phyloP scores from a whole-genome alignment of 2,797 vertebrate species.

The Tinamus major region DNA sequence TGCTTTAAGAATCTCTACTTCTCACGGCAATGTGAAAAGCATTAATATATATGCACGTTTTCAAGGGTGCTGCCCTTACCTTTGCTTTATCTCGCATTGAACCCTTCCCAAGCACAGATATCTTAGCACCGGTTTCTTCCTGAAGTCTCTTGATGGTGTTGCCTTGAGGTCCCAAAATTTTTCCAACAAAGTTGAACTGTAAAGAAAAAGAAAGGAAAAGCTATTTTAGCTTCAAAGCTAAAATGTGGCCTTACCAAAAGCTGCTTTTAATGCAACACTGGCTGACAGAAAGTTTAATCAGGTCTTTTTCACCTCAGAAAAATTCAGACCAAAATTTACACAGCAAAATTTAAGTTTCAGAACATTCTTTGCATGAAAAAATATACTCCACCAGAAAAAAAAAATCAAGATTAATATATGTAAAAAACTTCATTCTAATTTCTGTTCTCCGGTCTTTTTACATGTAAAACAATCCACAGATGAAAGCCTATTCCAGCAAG shows the following conservation, averaged over 20 bases:
- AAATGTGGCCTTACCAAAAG: not conserved
- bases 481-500: not conserved
- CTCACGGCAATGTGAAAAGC: fast-evolving
- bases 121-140: constrained; percentile 97
- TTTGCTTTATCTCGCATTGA: constrained; percentile 98
- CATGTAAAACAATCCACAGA: not conserved
- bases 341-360: not conserved
- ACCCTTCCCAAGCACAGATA: constrained; percentile 96
- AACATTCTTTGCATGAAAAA: not conserved
- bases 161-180: constrained; percentile 97
- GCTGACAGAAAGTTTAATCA: not conserved
- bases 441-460: not conserved
- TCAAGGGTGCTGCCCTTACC: constrained; percentile 76
- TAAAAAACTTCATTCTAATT: not conserved
- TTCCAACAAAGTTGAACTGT: constrained; percentile 98
- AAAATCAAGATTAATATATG: not conserved
- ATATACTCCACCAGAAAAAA: not conserved
- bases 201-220: not conserved
- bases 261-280: not conserved
- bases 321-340: not conserved
- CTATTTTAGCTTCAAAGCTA: not conserved
- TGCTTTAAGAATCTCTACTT: not conserved
- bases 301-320: not conserved
- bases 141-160: constrained; percentile 98
- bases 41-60: fast-evolving